These are phyloP conservation scores for Limnephilus auricula DNA, from an alignment of 2,888 invertebrate genomes.

Conservation along the genomic window DNA sequence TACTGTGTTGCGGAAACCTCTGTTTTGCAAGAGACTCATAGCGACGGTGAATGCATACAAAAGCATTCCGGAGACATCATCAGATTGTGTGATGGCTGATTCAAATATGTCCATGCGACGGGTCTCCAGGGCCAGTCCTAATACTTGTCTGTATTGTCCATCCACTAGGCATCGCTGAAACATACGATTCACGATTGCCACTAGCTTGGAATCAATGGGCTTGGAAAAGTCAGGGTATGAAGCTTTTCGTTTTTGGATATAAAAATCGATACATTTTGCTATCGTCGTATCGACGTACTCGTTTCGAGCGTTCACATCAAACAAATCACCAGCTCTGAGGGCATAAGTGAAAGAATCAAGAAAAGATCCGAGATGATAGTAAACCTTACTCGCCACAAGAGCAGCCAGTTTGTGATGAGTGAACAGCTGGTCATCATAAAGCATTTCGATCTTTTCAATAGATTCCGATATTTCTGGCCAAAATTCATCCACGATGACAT, in stretches of 20 bases:
- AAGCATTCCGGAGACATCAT: slow-evolving; percentile 93
- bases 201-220: slow-evolving; percentile 88
- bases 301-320: slow-evolving; percentile 95
- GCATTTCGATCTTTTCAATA: slow-evolving; percentile 97
- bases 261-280: slow-evolving; percentile 98
- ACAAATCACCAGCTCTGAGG: slow-evolving; percentile 94
- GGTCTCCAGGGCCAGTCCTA: slow-evolving; percentile 97
- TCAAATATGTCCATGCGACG: slow-evolving; percentile 98
- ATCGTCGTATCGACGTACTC: slow-evolving; percentile 98
- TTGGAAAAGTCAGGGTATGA: slow-evolving; percentile 84
- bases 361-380: slow-evolving; percentile 98
- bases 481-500: slow-evolving; percentile 96
- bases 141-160: slow-evolving; percentile 95
- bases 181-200: slow-evolving; percentile 97
- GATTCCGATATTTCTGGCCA: slow-evolving; percentile 99
- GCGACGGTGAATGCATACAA: slow-evolving; percentile 97
- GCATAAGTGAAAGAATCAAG: slow-evolving; percentile 98
- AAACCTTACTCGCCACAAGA: slow-evolving; percentile 98
- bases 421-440: slow-evolving; percentile 95
- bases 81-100: slow-evolving; percentile 92
- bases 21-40: slow-evolving; percentile 96
- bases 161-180: slow-evolving; percentile 97
- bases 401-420: slow-evolving; percentile 95
- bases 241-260: slow-evolving; percentile 91
- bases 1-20: slow-evolving; percentile 94